Base-by-base conservation (phyloP, 23 tunicate genomes). In the Ascidia mentula region DNA sequence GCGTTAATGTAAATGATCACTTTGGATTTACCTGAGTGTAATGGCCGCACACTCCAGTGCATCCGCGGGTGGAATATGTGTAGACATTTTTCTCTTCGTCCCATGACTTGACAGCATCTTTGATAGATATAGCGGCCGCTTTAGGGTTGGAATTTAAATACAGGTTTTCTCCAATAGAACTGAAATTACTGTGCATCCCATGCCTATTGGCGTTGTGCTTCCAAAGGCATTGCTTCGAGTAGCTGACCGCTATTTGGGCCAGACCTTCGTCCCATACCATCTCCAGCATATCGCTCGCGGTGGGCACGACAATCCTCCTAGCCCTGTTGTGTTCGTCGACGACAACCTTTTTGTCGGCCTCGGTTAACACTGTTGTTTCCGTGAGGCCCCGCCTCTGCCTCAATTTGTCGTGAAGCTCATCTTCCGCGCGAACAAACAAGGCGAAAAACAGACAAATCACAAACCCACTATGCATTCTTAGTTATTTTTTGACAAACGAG, bases 241-340 rank as follows among this genome's bases (percentile, higher is more conserved):
- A 83, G 6, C 35, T 60, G 24, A 75, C 39, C 0, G 94, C 92
- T 15, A 78, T n/a, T 18, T 60, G 37, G 15, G 40, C 86, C 1
- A 88, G 82, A 7, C 32, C 46, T 59, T 71, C 40, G 77, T 82
- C 70, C 92, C 92, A 88, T 38, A n/a, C 20, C 86, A 88, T 76
- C 46, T 88, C 38, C 32, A 88, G 70, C 92, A 88, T 88, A 39
- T 88, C 60, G 39, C 36, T 46, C 0, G 92, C 82, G 18, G 81
- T 8, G 0, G 92, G 92, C 0, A 6, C 1, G 0, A 88, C 92
- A 34, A 18, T 37, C 18, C 82, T 45, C 70, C 92, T 40, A 9
- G 74, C 46, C 18, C 76, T 78, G 60, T 88, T 88, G 40, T 88
- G 92, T 6, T 69, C 38, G 37, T 70, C 73, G 35, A 88, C 69